phyloP scores from a whole-genome alignment of 1,140 invertebrate genomes.

The Bactericera cockerelli region DNA sequence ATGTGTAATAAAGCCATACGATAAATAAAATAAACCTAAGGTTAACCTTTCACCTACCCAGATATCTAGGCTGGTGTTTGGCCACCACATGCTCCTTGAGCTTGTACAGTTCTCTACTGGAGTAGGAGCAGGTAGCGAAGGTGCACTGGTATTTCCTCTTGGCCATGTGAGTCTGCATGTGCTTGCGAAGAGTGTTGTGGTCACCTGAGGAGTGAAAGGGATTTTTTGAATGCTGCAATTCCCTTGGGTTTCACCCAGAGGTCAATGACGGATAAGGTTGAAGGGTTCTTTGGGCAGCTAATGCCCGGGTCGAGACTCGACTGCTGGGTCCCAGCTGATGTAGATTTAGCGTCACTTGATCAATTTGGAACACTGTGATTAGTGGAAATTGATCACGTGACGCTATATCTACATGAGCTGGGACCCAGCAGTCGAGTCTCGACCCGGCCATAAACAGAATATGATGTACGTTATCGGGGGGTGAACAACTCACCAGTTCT shows the following conservation, averaged over 20 bases:
- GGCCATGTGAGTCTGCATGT: neutral
- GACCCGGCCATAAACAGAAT: too few relatives aligned
- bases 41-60: too few relatives aligned
- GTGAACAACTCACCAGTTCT: neutral
- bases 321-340: too few relatives aligned
- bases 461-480: neutral
- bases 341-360: too few relatives aligned
- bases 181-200: neutral
- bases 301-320: too few relatives aligned
- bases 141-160: neutral
- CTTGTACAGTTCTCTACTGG: neutral
- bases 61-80: neutral
- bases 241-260: too few relatives aligned
- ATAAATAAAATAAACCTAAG: too few relatives aligned
- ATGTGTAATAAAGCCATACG: too few relatives aligned
- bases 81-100: neutral
- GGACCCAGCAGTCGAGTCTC: too few relatives aligned
- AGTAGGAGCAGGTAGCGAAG: slow-evolving; percentile 3
- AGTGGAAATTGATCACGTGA: too few relatives aligned
- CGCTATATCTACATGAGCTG: too few relatives aligned
- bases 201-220: neutral
- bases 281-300: neutral
- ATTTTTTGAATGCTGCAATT: neutral
- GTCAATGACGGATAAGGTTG: neutral
- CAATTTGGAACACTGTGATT: too few relatives aligned